Evolutionary conservation across 1,140 invertebrate species (phyloP).

Genomic region (Monomorium pharaonis): DNA sequence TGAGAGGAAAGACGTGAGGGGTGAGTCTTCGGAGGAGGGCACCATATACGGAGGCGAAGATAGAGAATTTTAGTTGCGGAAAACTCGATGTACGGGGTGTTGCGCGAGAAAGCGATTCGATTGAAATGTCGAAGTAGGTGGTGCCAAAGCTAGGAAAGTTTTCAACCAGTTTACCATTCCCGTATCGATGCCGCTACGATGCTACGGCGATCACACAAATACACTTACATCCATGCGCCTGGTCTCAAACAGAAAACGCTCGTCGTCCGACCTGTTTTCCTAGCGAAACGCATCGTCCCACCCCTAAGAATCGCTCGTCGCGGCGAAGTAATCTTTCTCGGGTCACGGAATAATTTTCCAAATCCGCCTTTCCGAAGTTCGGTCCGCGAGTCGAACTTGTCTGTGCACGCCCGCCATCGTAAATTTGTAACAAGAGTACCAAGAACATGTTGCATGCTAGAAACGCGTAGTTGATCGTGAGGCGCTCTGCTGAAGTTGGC

Average conservation of each 20-base stretch:
- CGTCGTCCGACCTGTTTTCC: constrained; percentile 21
- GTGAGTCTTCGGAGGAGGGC: not conserved
- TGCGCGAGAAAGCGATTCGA: constrained; percentile 66
- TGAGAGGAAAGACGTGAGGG: not conserved
- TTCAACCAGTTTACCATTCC: constrained; percentile 63
- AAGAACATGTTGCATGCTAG: constrained; percentile 49
- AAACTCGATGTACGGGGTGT: constrained; percentile 63
- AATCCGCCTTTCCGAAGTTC: constrained; percentile 53
- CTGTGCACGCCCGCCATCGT: constrained; percentile 34
- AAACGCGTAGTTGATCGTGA: constrained; percentile 6
- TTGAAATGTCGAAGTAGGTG: constrained; percentile 63
- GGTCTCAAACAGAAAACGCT: constrained; percentile 28
- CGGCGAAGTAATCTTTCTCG: constrained; percentile 54
- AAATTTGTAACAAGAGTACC: constrained; percentile 44
- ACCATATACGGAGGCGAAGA: constrained; percentile 36
- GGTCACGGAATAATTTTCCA: constrained; percentile 48
- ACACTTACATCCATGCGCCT: constrained; percentile 12
- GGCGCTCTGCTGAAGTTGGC: not conserved
- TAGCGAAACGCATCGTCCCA: constrained; percentile 6
- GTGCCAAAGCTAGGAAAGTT: constrained; percentile 62
- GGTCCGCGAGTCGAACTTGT: constrained; percentile 35
- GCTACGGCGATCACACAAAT: constrained; percentile 14
- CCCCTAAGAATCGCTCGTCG: constrained; percentile 49
- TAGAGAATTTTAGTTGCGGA: constrained; percentile 57
- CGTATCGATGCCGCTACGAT: constrained; percentile 36